phyloP scores from a whole-genome alignment of 2,888 invertebrate species.

The Galerucella calmariensis region DNA sequence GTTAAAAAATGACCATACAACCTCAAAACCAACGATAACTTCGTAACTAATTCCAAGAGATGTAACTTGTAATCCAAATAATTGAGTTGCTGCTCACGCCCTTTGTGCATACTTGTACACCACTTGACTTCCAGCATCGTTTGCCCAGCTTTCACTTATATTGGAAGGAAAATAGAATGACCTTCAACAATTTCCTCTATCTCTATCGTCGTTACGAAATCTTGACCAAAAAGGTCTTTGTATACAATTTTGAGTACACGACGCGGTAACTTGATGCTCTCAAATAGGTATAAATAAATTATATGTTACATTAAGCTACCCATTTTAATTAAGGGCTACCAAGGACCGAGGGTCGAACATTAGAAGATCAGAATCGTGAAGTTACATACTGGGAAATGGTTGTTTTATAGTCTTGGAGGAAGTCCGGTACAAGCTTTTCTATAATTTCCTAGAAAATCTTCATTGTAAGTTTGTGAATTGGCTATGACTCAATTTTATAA shows the following conservation, averaged over 20 bases:
- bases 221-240: constrained; percentile 8
- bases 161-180: not conserved
- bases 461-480: too few species aligned
- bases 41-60: constrained; percentile 3
- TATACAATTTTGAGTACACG: constrained; percentile 3
- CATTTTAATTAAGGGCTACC: constrained; percentile 27
- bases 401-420: constrained; percentile 21
- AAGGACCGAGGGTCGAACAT: constrained; percentile 31
- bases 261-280: constrained; percentile 15
- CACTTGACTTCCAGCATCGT: constrained; percentile 3
- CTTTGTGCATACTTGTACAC: constrained; percentile 17
- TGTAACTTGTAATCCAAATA: constrained; percentile 1
- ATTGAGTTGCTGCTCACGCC: constrained; percentile 10
- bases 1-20: not conserved
- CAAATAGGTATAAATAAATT: constrained; percentile 34
- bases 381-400: constrained; percentile 9
- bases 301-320: constrained; percentile 26
- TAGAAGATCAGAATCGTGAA: constrained; percentile 11
- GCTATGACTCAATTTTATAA: too few species aligned
- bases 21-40: not conserved
- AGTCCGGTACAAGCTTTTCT: not conserved
- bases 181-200: constrained; percentile 8
- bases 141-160: constrained; percentile 12
- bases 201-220: constrained; percentile 6
- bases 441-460: too few species aligned